These are phyloP conservation scores for Oreochromis grahami DNA, from an alignment of 2,797 vertebrate species.

Conservation along the genomic window DNA sequence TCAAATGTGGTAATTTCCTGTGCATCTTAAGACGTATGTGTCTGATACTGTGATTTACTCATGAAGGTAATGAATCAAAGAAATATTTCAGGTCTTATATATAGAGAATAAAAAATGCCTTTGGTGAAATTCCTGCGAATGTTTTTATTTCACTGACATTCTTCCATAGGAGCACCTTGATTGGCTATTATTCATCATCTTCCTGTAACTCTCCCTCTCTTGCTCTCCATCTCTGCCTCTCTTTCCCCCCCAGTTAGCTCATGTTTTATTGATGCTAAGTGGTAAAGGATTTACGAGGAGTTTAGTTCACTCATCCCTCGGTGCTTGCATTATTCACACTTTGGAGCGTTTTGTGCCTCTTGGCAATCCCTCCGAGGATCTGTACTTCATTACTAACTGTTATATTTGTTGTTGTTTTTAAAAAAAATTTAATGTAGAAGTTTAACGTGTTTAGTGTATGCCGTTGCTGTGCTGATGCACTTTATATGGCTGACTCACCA, in stretches of 20 bases:
- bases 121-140: not conserved
- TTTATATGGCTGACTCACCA: conserved; percentile 18
- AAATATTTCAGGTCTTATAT: not conserved
- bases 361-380: conserved; percentile 9
- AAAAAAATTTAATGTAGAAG: not conserved
- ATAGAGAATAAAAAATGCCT: not conserved
- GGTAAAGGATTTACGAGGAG: conserved; percentile 59
- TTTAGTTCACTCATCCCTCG: conserved; percentile 56
- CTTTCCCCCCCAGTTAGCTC: conserved; percentile 15
- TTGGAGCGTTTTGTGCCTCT: conserved; percentile 31
- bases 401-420: conserved; percentile 1
- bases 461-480: not conserved
- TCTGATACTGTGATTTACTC: not conserved
- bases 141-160: not conserved
- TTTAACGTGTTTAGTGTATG: not conserved
- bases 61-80: not conserved
- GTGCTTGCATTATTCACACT: conserved; percentile 41
- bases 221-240: not conserved
- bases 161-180: not conserved
- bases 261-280: conserved; percentile 68
- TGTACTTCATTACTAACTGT: conserved; percentile 11
- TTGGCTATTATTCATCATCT: conserved; percentile 25
- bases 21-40: not conserved
- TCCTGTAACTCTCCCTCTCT: not conserved
- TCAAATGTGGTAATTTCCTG: not conserved